A percentile compares a stretch with the other conserved stretches of the same genome.
phyloP scores from a whole-genome alignment of 2,888 invertebrate species.

The Agonopterix alstromeriana region DNA sequence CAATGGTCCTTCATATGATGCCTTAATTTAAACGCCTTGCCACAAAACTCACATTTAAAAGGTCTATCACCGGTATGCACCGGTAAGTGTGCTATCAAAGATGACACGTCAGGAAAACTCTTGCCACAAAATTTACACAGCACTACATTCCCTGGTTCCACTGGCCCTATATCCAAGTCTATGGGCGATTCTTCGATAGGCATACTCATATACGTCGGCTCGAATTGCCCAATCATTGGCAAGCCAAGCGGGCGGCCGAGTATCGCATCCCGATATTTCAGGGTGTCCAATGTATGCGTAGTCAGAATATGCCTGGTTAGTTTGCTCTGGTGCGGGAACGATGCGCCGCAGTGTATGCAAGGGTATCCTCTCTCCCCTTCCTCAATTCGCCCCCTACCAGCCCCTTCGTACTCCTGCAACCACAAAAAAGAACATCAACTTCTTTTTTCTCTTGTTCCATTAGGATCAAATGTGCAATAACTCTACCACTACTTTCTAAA shows the following conservation, averaged over 20 bases:
- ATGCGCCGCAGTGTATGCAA: constrained; percentile 93
- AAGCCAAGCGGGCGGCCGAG: constrained; percentile 56
- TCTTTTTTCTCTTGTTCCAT: constrained; percentile 81
- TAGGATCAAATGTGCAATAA: constrained; percentile 68
- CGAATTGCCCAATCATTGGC: constrained; percentile 65
- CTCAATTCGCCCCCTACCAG: constrained; percentile 73
- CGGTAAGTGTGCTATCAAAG: constrained; percentile 90
- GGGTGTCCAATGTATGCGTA: constrained; percentile 91
- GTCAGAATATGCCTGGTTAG: constrained; percentile 92
- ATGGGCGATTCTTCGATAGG: constrained; percentile 78
- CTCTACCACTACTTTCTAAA: constrained; percentile 74
- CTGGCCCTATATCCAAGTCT: constrained; percentile 73
- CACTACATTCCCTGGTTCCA: constrained; percentile 86
- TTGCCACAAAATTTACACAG: constrained; percentile 95
- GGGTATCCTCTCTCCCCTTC: constrained; percentile 79
- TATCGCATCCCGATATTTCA: constrained; percentile 88
- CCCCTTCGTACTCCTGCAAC: constrained; percentile 94
- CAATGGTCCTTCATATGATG: constrained; percentile 97
- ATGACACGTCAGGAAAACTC: constrained; percentile 93
- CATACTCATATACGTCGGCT: constrained; percentile 63
- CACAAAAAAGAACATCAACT: constrained; percentile 91
- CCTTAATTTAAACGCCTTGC: constrained; percentile 93
- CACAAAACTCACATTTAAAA: constrained; percentile 95
- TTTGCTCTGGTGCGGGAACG: constrained; percentile 94
- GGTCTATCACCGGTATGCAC: constrained; percentile 94